Conservation (phyloP, 2,797 vertebrate genomes). For the Holocentrus rufus region DNA sequence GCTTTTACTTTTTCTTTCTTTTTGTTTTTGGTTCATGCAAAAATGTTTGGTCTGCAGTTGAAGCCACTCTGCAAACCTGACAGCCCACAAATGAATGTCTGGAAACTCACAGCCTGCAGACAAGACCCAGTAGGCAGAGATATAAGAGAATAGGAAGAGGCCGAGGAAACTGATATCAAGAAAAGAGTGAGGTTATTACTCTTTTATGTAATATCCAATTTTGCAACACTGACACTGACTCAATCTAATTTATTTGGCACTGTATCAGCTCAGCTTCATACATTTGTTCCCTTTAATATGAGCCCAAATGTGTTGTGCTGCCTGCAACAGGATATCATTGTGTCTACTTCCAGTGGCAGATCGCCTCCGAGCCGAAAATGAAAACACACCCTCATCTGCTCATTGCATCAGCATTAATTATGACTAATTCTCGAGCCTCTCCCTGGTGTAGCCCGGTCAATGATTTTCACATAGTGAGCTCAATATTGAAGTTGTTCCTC, state of each 20-base stretch:
- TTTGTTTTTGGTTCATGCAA: background rate
- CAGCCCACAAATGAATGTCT: slow-evolving; percentile 16
- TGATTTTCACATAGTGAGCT: background rate
- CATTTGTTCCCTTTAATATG: background rate
- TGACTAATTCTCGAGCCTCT: background rate
- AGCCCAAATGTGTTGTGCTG: background rate
- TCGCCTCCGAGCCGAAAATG: background rate
- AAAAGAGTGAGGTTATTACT: background rate
- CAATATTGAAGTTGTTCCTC: background rate
- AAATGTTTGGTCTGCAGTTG: background rate
- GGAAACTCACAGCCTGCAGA: slow-evolving; percentile 11
- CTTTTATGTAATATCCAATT: background rate
- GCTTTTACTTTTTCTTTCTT: slow-evolving; percentile 1
- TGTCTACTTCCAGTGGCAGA: background rate
- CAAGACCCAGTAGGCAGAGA: slow-evolving; percentile 9
- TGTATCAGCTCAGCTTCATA: background rate
- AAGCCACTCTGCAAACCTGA: slow-evolving; percentile 14
- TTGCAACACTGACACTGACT: background rate
- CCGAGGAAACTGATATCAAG: background rate
- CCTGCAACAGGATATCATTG: slow-evolving; percentile 7
- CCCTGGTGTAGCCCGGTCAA: background rate
- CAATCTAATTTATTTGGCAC: too few species aligned
- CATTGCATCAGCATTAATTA: background rate
- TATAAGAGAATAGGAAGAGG: background rate
- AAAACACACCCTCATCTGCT: background rate